Base-by-base conservation (phyloP, 1,140 invertebrate genomes). In the Plectrocnemia conspersa region DNA sequence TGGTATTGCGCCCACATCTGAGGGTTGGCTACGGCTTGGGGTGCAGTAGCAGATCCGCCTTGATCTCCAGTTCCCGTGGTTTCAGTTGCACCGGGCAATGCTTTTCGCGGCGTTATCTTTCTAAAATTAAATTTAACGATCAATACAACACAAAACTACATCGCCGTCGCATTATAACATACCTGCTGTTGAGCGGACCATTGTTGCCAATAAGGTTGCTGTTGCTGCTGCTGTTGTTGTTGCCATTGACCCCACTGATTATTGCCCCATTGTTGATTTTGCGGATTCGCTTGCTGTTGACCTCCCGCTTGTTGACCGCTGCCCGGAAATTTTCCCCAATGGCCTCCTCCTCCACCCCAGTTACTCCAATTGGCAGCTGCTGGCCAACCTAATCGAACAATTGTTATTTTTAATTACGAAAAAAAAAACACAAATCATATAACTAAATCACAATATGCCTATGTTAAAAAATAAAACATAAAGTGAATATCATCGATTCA, bases 311-410 rank as follows among this genome's bases (percentile, higher is more conserved):
- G 33, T 40, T 13, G 32, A 32, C 18, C 35, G 38, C 22, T 45
- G 36, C 21, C 49, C 49, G 21, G 40, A 16, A 27, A 42, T 32
- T 41, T 42, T 15, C 22, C 23, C 49, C 49, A 52, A 19, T 52
- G 49, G 21, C 33, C 47, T 4, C 33, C 46, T 13, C 46, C 47
- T 7, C 32, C 21, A 23, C 47, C 35, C 33, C 35, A 38, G 7
- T 38, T 38, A 38, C 19, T 38, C 16, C n/a, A n/a, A 29, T 7
- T 29, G n/a, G n/a, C 6, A 7, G n/a, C n/a, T 7, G 6, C 6
- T n/a, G 6, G n/a, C 27, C 6, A 29, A 6, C n/a, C 27, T 29
- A 29, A 7, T 7, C n/a, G n/a, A 29, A 7, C 6, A 29, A 29
- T 29, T 29, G n/a, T 6, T 7, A 29, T 29, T n/a, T 7, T 6